Conservation (phyloP, 2,888 invertebrate genomes). For the Pachydiplax longipennis region DNA sequence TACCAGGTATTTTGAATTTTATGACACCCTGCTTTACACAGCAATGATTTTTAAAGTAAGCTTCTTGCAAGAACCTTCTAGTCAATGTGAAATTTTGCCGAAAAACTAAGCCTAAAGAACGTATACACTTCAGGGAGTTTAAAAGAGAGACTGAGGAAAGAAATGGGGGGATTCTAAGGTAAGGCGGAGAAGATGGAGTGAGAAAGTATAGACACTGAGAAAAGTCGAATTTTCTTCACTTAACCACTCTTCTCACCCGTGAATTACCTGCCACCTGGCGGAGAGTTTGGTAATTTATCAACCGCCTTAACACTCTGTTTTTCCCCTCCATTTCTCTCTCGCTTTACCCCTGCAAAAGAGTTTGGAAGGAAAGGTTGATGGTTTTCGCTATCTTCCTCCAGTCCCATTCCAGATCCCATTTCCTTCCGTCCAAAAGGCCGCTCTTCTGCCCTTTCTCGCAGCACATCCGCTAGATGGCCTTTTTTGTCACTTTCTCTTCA, state of each 20-base stretch:
- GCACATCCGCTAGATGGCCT: not conserved
- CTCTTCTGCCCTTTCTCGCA: not conserved
- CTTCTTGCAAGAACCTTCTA: not conserved
- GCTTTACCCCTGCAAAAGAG: not conserved
- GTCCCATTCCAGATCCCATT: not conserved
- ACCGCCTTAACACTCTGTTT: slow-evolving; percentile 14
- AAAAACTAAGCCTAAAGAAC: not conserved
- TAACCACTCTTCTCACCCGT: slow-evolving; percentile 19
- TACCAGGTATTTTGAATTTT: too few relatives aligned
- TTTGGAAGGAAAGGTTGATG: not conserved
- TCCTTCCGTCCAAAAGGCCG: not conserved
- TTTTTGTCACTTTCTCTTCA: not conserved
- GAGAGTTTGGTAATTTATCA: slow-evolving; percentile 46
- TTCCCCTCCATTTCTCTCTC: not conserved
- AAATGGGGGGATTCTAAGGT: not conserved
- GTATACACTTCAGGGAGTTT: not conserved
- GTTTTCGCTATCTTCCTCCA: not conserved
- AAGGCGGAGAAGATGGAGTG: not conserved
- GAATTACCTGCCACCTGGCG: slow-evolving; percentile 47
- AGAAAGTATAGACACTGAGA: slow-evolving; percentile 16
- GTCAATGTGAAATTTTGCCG: not conserved
- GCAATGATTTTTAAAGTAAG: too few relatives aligned
- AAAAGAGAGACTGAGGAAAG: not conserved
- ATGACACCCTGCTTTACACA: too few relatives aligned
- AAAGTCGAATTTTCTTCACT: slow-evolving; percentile 41